Base-by-base conservation (phyloP, 2,888 invertebrate genomes). In the Doris montereyensis region DNA sequence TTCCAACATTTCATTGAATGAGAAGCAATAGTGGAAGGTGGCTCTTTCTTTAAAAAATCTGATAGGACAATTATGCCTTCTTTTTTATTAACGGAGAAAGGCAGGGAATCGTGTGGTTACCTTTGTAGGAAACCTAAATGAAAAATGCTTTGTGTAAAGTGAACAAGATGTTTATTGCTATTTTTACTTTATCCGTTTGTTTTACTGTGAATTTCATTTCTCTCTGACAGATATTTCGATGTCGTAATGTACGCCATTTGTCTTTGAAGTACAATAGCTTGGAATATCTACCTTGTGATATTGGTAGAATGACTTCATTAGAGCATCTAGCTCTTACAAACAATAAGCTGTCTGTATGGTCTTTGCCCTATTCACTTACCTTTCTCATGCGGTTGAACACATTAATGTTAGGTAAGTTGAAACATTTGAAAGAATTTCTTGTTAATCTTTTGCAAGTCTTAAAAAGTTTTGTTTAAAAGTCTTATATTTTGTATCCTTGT, bases 201-300 rank as follows among this genome's bases (percentile, higher is more conserved):
- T 68, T 58, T n/a, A n/a, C n/a, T n/a, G n/a, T n/a, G n/a, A n/a
- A n/a, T n/a, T n/a, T n/a, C n/a, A n/a, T n/a, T n/a, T n/a, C n/a
- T n/a, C n/a, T 8, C 71, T 83, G 86, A 84, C 88, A 92, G 92
- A 87, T 92, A 68, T 92, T 92, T 84, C 88, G 87, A 79, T 92
- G 92, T 83, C 85, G 87, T 17, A 92, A 91, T 82, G 88, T 92
- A 30, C 86, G 88, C 57, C 87, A 90, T 71, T 85, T 92, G 62
- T 92, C 92, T 1, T 84, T 92, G 77, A 92, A 91, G 83, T 91
- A 90, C 84, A 92, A 92, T 85, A 90, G 90, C 76, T 83, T 92
- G 75, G 90, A 91, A 57, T 84, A 85, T 30, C 85, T 92, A 41
- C 92, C 92, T 3, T 88, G 92, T 72, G 92, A 92, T 79, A 90